Conservation (phyloP, 2,888 invertebrate genomes). For the Drosophila borealis region DNA sequence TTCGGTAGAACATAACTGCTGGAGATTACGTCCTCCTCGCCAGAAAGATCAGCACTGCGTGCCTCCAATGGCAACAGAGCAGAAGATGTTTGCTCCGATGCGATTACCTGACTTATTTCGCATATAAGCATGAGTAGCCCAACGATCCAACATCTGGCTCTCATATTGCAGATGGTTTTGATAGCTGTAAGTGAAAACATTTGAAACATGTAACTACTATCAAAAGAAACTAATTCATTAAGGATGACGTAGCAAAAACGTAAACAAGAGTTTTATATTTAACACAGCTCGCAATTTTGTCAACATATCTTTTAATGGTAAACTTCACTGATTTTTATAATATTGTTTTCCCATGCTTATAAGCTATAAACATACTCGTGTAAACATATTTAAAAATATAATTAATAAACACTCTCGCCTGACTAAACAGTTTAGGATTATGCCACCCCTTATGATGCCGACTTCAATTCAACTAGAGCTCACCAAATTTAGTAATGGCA, state of each 20-base stretch:
- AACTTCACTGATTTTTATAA: too few relatives aligned
- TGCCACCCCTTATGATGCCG: constrained; percentile 20
- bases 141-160: constrained; percentile 24
- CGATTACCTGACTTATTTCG: not conserved
- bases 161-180: constrained; percentile 37
- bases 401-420: constrained; percentile 7
- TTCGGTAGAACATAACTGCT: constrained; percentile 85
- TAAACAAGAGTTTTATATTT: too few relatives aligned
- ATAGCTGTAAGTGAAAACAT: not conserved
- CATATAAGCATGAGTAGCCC: constrained; percentile 49
- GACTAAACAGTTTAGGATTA: not conserved
- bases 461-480: constrained; percentile 59
- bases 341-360: not conserved
- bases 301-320: too few relatives aligned
- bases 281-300: too few relatives aligned
- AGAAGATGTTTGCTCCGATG: constrained; percentile 62
- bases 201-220: not conserved
- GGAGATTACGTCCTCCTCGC: constrained; percentile 82
- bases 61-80: constrained; percentile 81
- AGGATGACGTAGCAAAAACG: too few relatives aligned
- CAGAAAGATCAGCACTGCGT: constrained; percentile 71
- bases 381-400: constrained; percentile 4
- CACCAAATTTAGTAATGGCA: constrained; percentile 61
- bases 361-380: not conserved
- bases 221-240: too few relatives aligned